phyloP scores from a whole-genome alignment of 2,888 invertebrate genomes.

The Acanthoscelides obtectus region DNA sequence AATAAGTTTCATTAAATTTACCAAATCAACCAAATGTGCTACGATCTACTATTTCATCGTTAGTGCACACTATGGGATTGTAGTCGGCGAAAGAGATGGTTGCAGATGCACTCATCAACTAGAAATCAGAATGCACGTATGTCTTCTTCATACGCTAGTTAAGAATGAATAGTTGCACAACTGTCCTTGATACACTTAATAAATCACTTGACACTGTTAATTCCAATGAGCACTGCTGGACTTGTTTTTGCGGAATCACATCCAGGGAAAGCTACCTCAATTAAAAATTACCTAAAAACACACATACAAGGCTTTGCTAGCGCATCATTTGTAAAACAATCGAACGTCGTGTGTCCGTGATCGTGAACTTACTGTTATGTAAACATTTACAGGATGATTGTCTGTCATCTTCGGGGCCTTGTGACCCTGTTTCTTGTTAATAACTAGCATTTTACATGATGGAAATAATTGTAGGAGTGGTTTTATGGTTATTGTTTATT shows the following conservation, averaged over 20 bases:
- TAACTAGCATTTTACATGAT: background rate
- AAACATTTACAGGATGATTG: constrained; percentile 16
- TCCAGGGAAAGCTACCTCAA: background rate
- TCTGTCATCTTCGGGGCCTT: background rate
- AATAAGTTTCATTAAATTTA: no score
- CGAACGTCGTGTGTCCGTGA: constrained; percentile 16
- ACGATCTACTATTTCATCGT: no score
- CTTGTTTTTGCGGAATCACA: background rate
- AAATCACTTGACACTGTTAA: background rate
- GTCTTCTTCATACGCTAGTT: background rate
- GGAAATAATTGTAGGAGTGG: background rate
- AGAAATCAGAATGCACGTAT: background rate
- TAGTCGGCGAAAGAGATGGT: no score
- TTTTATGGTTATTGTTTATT: background rate
- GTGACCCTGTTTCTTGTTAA: background rate
- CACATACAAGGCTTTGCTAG: background rate
- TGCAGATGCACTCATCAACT: background rate
- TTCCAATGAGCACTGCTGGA: background rate
- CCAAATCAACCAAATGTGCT: no score
- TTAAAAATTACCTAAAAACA: background rate
- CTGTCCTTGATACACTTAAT: background rate
- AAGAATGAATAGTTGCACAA: background rate
- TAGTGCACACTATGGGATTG: no score
- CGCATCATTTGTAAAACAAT: background rate
- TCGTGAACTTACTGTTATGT: constrained; percentile 30